phyloP scores from a whole-genome alignment of 2,888 invertebrate genomes.

The Listrodromus nycthemerus region DNA sequence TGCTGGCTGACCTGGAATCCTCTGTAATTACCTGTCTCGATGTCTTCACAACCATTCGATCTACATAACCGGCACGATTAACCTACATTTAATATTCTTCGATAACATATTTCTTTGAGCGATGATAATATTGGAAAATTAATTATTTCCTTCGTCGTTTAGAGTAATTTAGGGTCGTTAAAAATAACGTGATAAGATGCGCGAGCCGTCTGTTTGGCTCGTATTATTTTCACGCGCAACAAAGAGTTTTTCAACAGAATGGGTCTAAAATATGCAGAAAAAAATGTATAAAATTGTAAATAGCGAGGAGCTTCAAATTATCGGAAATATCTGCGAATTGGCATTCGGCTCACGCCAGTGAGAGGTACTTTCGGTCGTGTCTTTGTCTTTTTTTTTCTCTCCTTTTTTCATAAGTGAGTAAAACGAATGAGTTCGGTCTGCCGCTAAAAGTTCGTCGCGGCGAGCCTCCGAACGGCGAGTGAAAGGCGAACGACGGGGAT shows the following conservation, averaged over 20 bases:
- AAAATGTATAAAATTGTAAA: neutral
- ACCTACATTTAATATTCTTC: neutral
- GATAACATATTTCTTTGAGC: too few relatives aligned
- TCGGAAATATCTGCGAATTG: slow-evolving; percentile 35
- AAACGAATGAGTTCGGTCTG: slow-evolving; percentile 50
- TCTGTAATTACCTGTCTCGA: neutral
- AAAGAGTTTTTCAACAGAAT: too few relatives aligned
- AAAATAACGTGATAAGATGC: too few relatives aligned
- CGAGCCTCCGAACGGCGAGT: slow-evolving; percentile 12
- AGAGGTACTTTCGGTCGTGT: slow-evolving; percentile 31
- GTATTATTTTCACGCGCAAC: too few relatives aligned
- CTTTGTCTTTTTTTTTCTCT: slow-evolving; percentile 23
- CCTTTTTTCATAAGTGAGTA: slow-evolving; percentile 44
- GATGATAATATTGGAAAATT: too few relatives aligned
- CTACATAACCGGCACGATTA: neutral
- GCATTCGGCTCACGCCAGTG: slow-evolving; percentile 39
- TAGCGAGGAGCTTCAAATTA: neutral
- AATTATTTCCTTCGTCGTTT: too few relatives aligned
- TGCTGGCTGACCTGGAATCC: slow-evolving; percentile 46
- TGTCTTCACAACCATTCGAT: slow-evolving; percentile 6
- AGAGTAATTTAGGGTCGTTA: too few relatives aligned
- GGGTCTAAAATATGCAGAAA: too few relatives aligned
- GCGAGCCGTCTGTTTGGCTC: too few relatives aligned
- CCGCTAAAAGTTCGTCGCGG: slow-evolving; percentile 58
- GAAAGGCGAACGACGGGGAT: slow-evolving; percentile 24